A percentile compares a stretch with the other conserved stretches of the same genome.
Evolutionary conservation across 2,888 invertebrate species (phyloP).

Genomic region (Mactromeris polynyma): DNA sequence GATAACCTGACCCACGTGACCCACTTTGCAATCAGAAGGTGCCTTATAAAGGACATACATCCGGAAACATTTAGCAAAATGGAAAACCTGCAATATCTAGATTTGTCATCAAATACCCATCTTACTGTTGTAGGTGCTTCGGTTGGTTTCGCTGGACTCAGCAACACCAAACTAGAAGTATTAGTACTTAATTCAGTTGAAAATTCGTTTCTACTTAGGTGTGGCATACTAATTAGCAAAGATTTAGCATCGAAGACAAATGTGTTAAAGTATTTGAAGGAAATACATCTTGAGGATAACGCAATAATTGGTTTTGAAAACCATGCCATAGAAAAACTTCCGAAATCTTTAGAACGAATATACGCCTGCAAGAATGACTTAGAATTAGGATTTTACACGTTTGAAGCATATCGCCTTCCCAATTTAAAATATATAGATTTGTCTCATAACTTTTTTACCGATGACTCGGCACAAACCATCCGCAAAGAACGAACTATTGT

Average conservation of each 20-base stretch:
- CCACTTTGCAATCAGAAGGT: slow-evolving; percentile 19
- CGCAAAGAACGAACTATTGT: neutral
- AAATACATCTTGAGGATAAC: slow-evolving; percentile 44
- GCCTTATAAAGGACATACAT: slow-evolving; percentile 27
- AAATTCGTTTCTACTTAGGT: neutral
- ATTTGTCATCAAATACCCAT: slow-evolving; percentile 38
- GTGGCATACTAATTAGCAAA: slow-evolving; percentile 20
- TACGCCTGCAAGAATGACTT: slow-evolving; percentile 45
- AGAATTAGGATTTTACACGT: slow-evolving; percentile 30
- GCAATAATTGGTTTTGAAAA: slow-evolving; percentile 10
- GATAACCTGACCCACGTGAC: slow-evolving; percentile 19
- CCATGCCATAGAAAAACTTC: slow-evolving; percentile 1
- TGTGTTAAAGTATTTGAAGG: slow-evolving; percentile 20
- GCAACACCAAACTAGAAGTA: slow-evolving; percentile 30
- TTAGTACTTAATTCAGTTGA: slow-evolving; percentile 44
- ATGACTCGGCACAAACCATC: neutral
- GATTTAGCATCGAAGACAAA: neutral
- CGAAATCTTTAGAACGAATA: slow-evolving; percentile 23
- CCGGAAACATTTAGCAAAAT: slow-evolving; percentile 14
- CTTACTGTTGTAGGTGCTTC: slow-evolving; percentile 19
- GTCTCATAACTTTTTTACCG: slow-evolving; percentile 50
- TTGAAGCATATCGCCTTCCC: slow-evolving; percentile 2
- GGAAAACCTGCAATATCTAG: slow-evolving; percentile 35
- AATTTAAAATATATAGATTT: slow-evolving; percentile 30
- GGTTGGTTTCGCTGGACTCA: slow-evolving; percentile 4